phyloP scores from a whole-genome alignment of 2,888 invertebrate species.

The Epinotia ramella region DNA sequence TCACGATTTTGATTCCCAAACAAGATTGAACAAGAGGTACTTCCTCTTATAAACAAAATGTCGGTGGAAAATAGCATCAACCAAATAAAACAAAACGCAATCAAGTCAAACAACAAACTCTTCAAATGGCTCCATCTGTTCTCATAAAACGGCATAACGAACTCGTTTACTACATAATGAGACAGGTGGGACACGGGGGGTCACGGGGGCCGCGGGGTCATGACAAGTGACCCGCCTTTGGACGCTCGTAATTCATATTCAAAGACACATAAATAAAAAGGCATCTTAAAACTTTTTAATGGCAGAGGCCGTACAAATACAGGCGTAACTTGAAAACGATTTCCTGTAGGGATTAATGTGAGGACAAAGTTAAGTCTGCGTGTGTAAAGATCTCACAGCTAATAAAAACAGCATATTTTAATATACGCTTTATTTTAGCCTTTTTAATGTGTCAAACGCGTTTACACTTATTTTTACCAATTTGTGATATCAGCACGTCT shows the following conservation, averaged over 20 bases:
- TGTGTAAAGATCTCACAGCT: neutral
- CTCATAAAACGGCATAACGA: conserved; percentile 8
- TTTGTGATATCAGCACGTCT: neutral
- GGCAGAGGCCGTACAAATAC: conserved; percentile 14
- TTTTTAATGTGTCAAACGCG: neutral
- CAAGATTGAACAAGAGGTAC: neutral
- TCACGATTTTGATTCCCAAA: too few relatives aligned
- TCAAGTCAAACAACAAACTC: neutral
- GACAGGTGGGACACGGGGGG: neutral
- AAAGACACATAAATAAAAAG: conserved; percentile 14
- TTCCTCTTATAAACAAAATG: neutral
- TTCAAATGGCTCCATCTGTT: neutral
- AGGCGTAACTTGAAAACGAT: neutral
- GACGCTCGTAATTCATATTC: conserved; percentile 17
- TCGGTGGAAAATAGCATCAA: neutral
- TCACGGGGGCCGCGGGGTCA: neutral
- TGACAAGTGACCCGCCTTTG: neutral
- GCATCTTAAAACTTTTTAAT: conserved; percentile 3
- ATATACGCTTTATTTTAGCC: neutral
- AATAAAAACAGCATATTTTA: too few relatives aligned
- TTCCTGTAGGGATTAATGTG: neutral
- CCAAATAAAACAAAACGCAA: neutral
- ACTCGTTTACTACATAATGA: conserved; percentile 2
- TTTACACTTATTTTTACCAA: neutral
- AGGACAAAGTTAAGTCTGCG: neutral